Conservation (phyloP, 2,113 vertebrate genomes). For the Aegithalos caudatus region DNA sequence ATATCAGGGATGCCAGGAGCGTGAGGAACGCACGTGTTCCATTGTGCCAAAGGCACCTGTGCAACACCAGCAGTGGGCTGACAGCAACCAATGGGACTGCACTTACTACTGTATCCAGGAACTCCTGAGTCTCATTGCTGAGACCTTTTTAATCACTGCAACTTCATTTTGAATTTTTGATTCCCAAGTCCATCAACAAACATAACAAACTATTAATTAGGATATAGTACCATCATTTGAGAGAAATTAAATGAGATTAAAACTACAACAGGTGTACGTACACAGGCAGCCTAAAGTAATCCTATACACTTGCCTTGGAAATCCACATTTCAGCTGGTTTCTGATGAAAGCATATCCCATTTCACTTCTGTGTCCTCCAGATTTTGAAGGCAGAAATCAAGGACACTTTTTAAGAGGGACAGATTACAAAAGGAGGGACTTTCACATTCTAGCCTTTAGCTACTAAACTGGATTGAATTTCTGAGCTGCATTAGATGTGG, state of each 20-base stretch:
- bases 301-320: background rate
- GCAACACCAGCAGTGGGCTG: background rate
- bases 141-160: background rate
- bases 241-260: background rate
- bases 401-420: background rate
- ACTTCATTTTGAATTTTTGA: background rate
- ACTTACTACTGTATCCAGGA: background rate
- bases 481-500: background rate
- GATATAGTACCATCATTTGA: background rate
- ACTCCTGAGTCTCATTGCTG: background rate
- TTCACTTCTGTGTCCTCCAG: background rate
- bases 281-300: background rate
- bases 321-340: background rate
- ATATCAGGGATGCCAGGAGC: rapidly evolving
- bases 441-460: background rate
- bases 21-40: rapidly evolving
- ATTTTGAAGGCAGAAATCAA: slow-evolving; percentile 14
- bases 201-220: background rate
- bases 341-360: background rate
- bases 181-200: background rate
- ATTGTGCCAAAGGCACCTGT: background rate
- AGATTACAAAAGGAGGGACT: background rate
- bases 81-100: background rate
- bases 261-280: background rate
- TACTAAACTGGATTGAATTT: slow-evolving; percentile 20